Evolutionary conservation across 2,113 vertebrate species (phyloP), one percentile per base, ranked within the genome.

Genomic region (Illadopsis cleaveri): DNA sequence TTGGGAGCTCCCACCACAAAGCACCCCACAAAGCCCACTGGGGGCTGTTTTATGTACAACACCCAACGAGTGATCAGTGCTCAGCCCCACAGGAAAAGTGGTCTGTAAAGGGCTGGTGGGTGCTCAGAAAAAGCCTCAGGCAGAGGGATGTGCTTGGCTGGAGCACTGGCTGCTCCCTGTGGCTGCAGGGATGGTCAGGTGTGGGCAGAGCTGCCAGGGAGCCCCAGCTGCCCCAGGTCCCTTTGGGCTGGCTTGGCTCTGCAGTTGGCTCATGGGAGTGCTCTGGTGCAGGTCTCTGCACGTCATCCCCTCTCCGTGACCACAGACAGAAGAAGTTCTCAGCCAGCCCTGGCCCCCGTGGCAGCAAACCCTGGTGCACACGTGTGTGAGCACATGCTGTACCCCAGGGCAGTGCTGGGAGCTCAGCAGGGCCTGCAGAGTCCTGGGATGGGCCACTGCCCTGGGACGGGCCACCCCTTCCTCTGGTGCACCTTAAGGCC

Each of bases 1-100:
- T 60, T 56, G 66, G 61, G 28, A 75, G 5, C 7, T 44, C 22
- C 25, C 10, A 44, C 54, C 11, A 6, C 28, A 14, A 50, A 69
- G 12, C 45, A 45, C 45, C 45, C 45, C 45, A 45, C 45, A 15
- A 45, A 45, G 19, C 44, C 18, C 44, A 20, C 18, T 22, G 15
- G 15, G 10, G 6, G 4, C 22, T 48, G 19, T 35, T 56, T 57
- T 3, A 1, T 48, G 25, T 25, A 9, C 42, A 11, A 11, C 11
- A 12, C 5, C 15, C 15, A 8, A 6, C 3, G 33, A 24, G 38
- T 0, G 7, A 6, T 21, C 42, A 57, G 53, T 23, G 71, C 3
- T 40, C 53, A 84, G 28, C 20, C 15, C 69, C 11, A 5, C 21
- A 31, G 24, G 12, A 60, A 28, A 18, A 38, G 2, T 21, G 38